A percentile compares a stretch with the other conserved stretches of the same genome.
Evolutionary conservation across 2,888 invertebrate genomes (phyloP).

Genomic region (Actias luna): DNA sequence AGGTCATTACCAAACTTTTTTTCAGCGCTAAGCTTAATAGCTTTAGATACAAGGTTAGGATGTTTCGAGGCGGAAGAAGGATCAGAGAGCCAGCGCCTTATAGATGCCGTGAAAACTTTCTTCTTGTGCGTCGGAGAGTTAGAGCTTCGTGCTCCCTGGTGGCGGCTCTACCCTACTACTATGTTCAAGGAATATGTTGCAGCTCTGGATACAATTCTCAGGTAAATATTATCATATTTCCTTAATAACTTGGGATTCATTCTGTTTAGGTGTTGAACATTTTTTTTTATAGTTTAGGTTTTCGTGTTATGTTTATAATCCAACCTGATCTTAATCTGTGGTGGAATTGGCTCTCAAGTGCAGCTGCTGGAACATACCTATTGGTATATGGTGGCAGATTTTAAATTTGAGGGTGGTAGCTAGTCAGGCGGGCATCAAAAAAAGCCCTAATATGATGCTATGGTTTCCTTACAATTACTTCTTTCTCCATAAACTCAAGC

Average conservation of each 20-base stretch:
- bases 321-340: too few species aligned
- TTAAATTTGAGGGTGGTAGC: too few species aligned
- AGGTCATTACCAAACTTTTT: constrained; percentile 21
- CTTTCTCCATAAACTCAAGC: too few species aligned
- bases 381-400: too few species aligned
- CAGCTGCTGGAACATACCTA: too few species aligned
- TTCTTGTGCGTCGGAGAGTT: constrained; percentile 84
- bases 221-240: constrained; percentile 57
- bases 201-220: constrained; percentile 85
- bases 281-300: too few species aligned
- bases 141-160: constrained; percentile 85
- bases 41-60: constrained; percentile 84
- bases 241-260: not conserved
- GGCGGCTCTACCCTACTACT: constrained; percentile 84
- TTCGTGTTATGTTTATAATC: too few species aligned
- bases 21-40: constrained; percentile 85
- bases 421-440: too few species aligned
- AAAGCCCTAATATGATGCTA: too few species aligned
- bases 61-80: constrained; percentile 81
- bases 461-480: too few species aligned
- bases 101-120: constrained; percentile 85
- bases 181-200: constrained; percentile 84
- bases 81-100: constrained; percentile 83
- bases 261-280: too few species aligned
- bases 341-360: too few species aligned